Evolutionary conservation across 2,888 invertebrate genomes (phyloP).

Genomic region (Pantelozetes paolii): DNA sequence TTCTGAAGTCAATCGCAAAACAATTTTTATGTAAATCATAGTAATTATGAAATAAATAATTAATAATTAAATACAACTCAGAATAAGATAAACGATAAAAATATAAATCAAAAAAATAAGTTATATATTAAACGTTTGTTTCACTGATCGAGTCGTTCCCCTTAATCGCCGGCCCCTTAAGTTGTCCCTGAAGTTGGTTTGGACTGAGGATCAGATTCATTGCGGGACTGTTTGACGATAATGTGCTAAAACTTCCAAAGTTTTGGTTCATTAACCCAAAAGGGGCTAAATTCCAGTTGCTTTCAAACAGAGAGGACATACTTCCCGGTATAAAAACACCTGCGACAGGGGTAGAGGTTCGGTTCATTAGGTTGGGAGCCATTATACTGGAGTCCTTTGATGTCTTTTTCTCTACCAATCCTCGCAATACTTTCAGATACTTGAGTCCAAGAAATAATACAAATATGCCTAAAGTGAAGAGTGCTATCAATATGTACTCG

Average conservation of each 20-base stretch:
- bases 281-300: conserved; percentile 1
- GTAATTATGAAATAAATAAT: no score
- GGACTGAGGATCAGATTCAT: neutral
- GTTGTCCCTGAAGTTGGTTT: neutral
- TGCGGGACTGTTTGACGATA: no score
- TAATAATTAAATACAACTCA: no score
- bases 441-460: neutral
- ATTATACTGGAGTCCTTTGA: neutral
- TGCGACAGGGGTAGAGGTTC: neutral
- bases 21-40: no score
- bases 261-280: neutral
- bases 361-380: neutral
- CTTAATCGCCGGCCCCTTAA: neutral
- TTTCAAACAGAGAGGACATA: neutral
- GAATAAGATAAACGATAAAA: no score
- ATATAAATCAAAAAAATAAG: neutral
- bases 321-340: neutral
- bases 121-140: neutral
- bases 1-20: no score
- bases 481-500: neutral
- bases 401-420: neutral
- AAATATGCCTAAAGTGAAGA: neutral
- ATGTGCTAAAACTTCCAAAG: neutral
- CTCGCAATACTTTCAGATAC: neutral
- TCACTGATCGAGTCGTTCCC: neutral